Evolutionary conservation across 2,888 invertebrate species (phyloP).

Genomic region (Bombyx huttoni): DNA sequence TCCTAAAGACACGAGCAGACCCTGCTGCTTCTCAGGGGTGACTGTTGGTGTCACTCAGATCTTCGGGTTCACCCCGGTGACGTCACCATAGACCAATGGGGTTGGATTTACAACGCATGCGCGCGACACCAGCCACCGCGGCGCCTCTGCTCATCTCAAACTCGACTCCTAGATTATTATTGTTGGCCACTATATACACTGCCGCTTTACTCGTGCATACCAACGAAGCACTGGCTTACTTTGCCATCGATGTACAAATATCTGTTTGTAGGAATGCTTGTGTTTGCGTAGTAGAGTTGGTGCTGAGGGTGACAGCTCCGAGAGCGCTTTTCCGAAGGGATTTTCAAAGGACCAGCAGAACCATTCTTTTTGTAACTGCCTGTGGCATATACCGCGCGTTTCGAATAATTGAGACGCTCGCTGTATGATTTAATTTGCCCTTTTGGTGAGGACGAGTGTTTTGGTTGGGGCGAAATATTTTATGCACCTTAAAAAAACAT

Average conservation of each 20-base stretch:
- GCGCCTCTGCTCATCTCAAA: conserved; percentile 42
- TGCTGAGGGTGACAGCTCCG: conserved; percentile 66
- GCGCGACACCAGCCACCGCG: conserved; percentile 54
- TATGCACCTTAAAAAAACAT: conserved; percentile 19
- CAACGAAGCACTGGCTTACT: conserved; percentile 13
- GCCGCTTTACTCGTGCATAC: conserved; percentile 31
- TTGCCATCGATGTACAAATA: conserved; percentile 27
- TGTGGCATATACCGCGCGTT: conserved; percentile 48
- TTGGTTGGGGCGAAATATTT: conserved; percentile 33
- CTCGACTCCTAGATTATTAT: conserved; percentile 22
- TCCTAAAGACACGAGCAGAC: conserved; percentile 33
- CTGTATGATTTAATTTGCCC: conserved; percentile 67
- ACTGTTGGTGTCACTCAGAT: conserved; percentile 65
- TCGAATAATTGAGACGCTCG: conserved; percentile 63
- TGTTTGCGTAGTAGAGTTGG: conserved; percentile 40
- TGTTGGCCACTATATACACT: conserved; percentile 32
- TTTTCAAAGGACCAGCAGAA: conserved; percentile 64
- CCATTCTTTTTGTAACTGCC: conserved; percentile 59
- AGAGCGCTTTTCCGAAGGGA: conserved; percentile 59
- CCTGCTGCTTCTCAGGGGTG: conserved; percentile 54
- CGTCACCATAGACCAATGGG: conserved; percentile 69
- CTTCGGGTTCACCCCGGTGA: conserved; percentile 67
- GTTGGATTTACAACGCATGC: conserved; percentile 54
- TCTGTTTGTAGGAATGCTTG: conserved; percentile 27
- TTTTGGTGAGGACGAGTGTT: conserved; percentile 45